Conservation (phyloP, 2,888 invertebrate genomes). For the Scotopteryx bipunctaria region DNA sequence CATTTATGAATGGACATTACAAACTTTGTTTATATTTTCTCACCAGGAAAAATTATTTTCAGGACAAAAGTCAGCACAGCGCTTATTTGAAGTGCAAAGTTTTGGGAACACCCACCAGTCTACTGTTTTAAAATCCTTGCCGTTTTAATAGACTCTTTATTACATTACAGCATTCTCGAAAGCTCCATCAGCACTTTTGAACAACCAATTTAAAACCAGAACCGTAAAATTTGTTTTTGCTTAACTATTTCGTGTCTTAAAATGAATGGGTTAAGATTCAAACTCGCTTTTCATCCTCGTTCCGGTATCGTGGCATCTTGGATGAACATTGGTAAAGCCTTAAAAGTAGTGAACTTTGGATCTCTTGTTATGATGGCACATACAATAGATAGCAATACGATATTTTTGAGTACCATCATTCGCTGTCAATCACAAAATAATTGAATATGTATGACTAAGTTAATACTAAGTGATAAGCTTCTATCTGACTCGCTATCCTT, state of each 20-base stretch:
- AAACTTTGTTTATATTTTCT: too few relatives aligned
- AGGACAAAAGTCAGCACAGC: not conserved
- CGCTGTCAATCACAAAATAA: too few relatives aligned
- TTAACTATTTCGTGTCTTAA: not conserved
- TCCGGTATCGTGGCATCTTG: not conserved
- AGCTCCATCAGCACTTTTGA: slow-evolving; percentile 16
- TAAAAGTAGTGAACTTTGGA: not conserved
- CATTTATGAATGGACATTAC: too few relatives aligned
- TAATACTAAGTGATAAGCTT: too few relatives aligned
- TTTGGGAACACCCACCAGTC: not conserved
- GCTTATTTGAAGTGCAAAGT: slow-evolving; percentile 1
- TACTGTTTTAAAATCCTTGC: not conserved
- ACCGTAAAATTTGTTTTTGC: not conserved
- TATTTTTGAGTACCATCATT: too few relatives aligned
- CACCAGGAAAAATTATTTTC: not conserved
- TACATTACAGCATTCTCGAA: slow-evolving; percentile 10
- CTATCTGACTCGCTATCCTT: too few relatives aligned
- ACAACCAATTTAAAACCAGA: slow-evolving; percentile 2
- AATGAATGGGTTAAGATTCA: not conserved
- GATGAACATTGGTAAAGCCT: not conserved
- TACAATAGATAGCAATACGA: too few relatives aligned
- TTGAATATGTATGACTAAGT: too few relatives aligned
- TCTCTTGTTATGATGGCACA: too few relatives aligned
- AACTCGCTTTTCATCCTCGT: not conserved
- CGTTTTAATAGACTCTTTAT: slow-evolving; percentile 9